These are phyloP conservation scores for Gobius niger DNA, from an alignment of 2,113 vertebrate genomes.

Conservation along the genomic window DNA sequence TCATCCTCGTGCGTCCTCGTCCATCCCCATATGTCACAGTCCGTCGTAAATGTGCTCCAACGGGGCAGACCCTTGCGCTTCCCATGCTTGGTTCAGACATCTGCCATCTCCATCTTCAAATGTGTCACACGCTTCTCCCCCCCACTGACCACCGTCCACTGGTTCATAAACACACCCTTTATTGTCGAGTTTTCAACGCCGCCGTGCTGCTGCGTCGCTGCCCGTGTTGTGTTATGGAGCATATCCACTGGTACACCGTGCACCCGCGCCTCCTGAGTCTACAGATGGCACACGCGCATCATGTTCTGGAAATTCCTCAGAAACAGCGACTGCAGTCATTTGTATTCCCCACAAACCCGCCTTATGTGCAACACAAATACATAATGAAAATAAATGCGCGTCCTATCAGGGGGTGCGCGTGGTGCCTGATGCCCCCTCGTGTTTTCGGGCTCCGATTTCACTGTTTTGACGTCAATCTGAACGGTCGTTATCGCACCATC, in stretches of 20 bases:
- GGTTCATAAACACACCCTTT: constrained; percentile 1
- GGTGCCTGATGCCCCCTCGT: constrained; percentile 41
- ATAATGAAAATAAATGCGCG: constrained; percentile 40
- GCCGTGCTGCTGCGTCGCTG: constrained; percentile 11
- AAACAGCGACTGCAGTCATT: constrained; percentile 33
- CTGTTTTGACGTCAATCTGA: constrained; percentile 56
- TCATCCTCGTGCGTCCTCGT: constrained; percentile 55
- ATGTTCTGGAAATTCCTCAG: constrained; percentile 28
- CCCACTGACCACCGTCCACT: constrained; percentile 7
- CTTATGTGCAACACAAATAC: too few relatives aligned
- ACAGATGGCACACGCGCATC: constrained; percentile 27
- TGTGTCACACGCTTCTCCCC: constrained; percentile 27
- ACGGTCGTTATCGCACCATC: constrained; percentile 47
- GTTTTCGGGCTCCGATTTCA: constrained; percentile 56
- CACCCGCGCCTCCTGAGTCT: constrained; percentile 7
- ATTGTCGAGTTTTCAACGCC: constrained; percentile 1
- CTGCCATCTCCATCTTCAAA: constrained; percentile 56
- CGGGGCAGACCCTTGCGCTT: constrained; percentile 21
- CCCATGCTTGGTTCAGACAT: constrained; percentile 37
- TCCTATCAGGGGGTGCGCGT: constrained; percentile 48
- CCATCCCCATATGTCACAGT: constrained; percentile 47
- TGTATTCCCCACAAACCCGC: constrained; percentile 36
- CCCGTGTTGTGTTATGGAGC: constrained; percentile 34
- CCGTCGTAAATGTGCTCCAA: constrained; percentile 36
- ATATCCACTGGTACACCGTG: constrained; percentile 23